Percentiles rank a stretch among this genome's conserved stretches.
These are phyloP conservation scores for Nymphalis io DNA, from an alignment of 1,140 invertebrate genomes.

Conservation along the genomic window DNA sequence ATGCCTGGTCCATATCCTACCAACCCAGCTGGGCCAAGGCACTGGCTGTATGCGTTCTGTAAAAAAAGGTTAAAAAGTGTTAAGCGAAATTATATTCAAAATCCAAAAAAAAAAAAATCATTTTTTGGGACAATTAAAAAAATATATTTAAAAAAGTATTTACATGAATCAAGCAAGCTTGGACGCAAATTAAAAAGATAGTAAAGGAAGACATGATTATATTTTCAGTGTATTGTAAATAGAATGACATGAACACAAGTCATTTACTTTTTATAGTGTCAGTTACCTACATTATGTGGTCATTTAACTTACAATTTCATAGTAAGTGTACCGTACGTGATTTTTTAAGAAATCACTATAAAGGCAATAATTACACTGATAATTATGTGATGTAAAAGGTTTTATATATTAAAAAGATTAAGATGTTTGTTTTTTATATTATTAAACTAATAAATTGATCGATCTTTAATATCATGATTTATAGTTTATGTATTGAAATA, in stretches of 20 bases:
- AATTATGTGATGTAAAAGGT: neutral
- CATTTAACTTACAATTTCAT: neutral
- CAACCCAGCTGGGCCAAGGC: slow-evolving; percentile 1
- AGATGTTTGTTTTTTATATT: too few relatives aligned
- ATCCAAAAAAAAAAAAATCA: neutral
- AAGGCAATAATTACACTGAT: neutral
- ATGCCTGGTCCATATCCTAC: neutral
- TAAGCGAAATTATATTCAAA: neutral
- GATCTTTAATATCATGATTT: too few relatives aligned
- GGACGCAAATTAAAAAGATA: slow-evolving; percentile 40
- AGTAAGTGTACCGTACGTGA: neutral
- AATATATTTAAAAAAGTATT: slow-evolving; percentile 12
- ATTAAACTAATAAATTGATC: too few relatives aligned
- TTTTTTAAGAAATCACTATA: neutral
- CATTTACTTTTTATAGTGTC: neutral
- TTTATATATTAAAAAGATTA: too few relatives aligned
- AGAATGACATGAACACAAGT: neutral
- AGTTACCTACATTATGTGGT: neutral
- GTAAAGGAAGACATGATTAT: slow-evolving; percentile 32
- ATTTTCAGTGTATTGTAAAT: neutral
- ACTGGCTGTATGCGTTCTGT: slow-evolving; percentile 3
- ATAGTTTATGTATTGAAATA: too few relatives aligned
- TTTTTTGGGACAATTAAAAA: neutral
- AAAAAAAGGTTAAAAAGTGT: neutral
- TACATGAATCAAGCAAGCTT: slow-evolving; percentile 47